A percentile compares a stretch with the other conserved stretches of the same genome.
Evolutionary conservation across 2,888 invertebrate species (phyloP).

Genomic region (Apamea monoglypha): DNA sequence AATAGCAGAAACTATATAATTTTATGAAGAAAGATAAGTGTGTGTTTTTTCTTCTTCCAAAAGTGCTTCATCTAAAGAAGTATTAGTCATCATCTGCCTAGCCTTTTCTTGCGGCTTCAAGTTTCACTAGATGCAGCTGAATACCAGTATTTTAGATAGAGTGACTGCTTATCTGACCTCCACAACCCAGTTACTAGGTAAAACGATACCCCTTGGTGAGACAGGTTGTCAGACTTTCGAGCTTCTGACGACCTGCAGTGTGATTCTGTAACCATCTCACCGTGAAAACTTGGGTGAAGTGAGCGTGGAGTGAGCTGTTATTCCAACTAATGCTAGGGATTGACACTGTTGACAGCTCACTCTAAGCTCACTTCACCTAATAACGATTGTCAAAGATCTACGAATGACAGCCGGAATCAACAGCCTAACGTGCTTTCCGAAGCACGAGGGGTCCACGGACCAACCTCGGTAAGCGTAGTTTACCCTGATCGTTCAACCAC

Average conservation of each 20-base stretch:
- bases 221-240: background rate
- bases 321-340: too few species aligned
- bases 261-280: too few species aligned
- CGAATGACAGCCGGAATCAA: background rate
- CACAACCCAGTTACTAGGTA: background rate
- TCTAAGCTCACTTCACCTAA: too few species aligned
- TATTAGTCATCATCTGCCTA: background rate
- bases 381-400: too few species aligned
- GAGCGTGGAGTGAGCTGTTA: too few species aligned
- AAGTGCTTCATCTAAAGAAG: constrained; percentile 11
- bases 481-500: background rate
- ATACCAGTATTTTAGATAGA: background rate
- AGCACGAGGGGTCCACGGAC: background rate
- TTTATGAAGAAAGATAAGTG: constrained; percentile 4
- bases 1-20: background rate
- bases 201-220: background rate
- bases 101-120: too few species aligned
- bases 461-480: background rate
- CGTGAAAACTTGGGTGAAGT: too few species aligned
- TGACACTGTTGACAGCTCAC: too few species aligned
- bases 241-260: background rate
- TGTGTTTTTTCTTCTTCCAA: background rate
- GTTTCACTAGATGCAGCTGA: background rate
- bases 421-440: background rate
- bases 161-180: background rate